Percentiles rank a stretch among this genome's conserved stretches.
These are phyloP conservation scores for Zygaena filipendulae DNA, from an alignment of 2,888 invertebrate genomes.

Conservation along the genomic window DNA sequence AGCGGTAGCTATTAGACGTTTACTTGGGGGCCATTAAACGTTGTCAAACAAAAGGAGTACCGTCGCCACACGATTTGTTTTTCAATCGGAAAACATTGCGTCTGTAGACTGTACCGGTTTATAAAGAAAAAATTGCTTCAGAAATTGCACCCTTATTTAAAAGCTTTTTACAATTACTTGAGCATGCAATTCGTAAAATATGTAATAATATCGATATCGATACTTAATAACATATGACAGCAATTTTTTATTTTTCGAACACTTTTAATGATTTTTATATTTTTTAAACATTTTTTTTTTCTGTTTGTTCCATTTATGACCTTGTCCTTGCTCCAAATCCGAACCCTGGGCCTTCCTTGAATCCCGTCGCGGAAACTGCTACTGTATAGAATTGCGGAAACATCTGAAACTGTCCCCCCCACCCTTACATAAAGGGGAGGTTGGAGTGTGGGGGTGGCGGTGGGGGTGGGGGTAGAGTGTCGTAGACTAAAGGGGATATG, in stretches of 20 bases:
- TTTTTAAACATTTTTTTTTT: constrained; percentile 18
- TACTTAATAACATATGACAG: too few relatives aligned
- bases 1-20: constrained; percentile 29
- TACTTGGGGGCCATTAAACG: constrained; percentile 40
- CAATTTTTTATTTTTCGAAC: too few relatives aligned
- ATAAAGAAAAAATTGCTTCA: neutral
- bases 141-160: constrained; percentile 3
- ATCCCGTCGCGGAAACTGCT: constrained; percentile 22
- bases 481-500: constrained; percentile 28
- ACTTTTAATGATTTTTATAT: too few relatives aligned
- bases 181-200: too few relatives aligned
- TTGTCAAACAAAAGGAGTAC: constrained; percentile 36
- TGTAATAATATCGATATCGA: too few relatives aligned
- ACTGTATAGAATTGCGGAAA: constrained; percentile 16
- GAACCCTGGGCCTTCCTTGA: constrained; percentile 24
- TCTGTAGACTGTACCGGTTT: constrained; percentile 1
- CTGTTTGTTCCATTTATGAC: constrained; percentile 24
- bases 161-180: constrained; percentile 12
- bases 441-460: constrained; percentile 24
- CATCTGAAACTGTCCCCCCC: constrained; percentile 26
- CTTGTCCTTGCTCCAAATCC: constrained; percentile 24
- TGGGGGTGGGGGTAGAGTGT: constrained; percentile 23
- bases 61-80: constrained; percentile 8
- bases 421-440: constrained; percentile 19
- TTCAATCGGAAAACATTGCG: constrained; percentile 1